Evolutionary conservation across 2,888 invertebrate species (phyloP), one percentile per base, ranked within the genome.

Genomic region (Xylocampa areola): DNA sequence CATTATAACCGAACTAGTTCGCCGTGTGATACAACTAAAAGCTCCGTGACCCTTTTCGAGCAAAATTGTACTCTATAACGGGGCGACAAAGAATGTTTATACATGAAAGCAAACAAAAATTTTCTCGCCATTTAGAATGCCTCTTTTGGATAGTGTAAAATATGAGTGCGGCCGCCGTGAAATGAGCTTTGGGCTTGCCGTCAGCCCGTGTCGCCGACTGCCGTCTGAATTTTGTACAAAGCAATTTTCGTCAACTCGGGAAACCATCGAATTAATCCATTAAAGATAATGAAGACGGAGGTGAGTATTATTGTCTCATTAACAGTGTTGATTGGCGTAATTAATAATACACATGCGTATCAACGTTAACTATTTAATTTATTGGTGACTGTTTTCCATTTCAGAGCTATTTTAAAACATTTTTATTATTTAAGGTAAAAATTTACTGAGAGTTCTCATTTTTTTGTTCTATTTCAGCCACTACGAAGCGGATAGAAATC

Each of bases 151-250:
- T 84, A 82, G 85, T 87, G 86, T 88, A 86, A 89, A 89, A 90
- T 89, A 86, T 87, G 88, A 86, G 85, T 84, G 90, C 89, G 85
- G 82, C 81, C 80, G 84, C 84, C 87, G 90, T 90, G 88, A 91
- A 91, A 92, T 91, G 86, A 90, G 86, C 87, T 89, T 82, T 81
- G 82, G 80, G 81, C 79, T 82, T 82, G 74, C 82, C 79, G 80
- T 81, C 82, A 80, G 77, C 74, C 64, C 64, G 66, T 69, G 81
- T 81, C 81, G 79, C 73, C 79, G 75, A 77, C 78, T 81, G 80
- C 82, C 82, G 81, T 82, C 77, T 76, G 76, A 77, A 80, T 80
- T 80, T 74, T 76, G 62, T 59, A 75, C 73, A 68, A 70, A 71
- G 73, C 76, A 69, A 73, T 73, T 75, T 69, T 51, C 55, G 41